These are phyloP conservation scores for Cariama cristata DNA, from an alignment of 2,113 vertebrate genomes.

Conservation along the genomic window DNA sequence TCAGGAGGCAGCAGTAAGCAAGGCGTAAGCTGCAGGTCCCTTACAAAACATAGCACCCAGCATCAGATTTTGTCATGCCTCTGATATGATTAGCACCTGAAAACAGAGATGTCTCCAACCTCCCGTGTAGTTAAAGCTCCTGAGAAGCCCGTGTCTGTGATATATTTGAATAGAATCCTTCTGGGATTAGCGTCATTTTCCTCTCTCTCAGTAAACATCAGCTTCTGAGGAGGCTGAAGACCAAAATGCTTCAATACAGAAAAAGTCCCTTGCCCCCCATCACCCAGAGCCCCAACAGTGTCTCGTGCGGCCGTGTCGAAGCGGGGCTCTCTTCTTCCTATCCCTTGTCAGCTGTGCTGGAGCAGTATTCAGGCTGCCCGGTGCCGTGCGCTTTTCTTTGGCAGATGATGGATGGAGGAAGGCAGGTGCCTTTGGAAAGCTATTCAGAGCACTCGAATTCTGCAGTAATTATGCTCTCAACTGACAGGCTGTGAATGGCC, in stretches of 20 bases:
- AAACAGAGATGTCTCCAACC: neutral
- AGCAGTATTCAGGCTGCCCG: neutral
- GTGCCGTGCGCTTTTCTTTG: neutral
- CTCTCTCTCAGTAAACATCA: neutral
- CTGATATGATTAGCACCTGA: neutral
- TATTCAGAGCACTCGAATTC: neutral
- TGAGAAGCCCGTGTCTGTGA: neutral
- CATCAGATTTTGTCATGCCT: neutral
- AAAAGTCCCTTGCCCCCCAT: neutral
- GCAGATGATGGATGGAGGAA: neutral
- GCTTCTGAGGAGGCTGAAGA: neutral
- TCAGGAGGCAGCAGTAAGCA: neutral
- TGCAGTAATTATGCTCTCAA: neutral
- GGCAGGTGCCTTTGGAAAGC: neutral
- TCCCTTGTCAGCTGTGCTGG: neutral
- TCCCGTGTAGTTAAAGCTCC: neutral
- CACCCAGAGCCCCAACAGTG: rapidly evolving
- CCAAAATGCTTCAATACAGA: neutral
- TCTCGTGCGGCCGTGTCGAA: rapidly evolving
- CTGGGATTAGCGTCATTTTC: neutral
- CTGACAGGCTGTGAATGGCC: neutral
- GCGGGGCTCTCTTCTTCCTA: neutral
- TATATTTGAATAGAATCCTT: neutral
- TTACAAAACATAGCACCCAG: neutral
- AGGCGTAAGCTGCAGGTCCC: neutral